phyloP scores from a whole-genome alignment of 1,140 invertebrate species.

The Drosophila ironensis region DNA sequence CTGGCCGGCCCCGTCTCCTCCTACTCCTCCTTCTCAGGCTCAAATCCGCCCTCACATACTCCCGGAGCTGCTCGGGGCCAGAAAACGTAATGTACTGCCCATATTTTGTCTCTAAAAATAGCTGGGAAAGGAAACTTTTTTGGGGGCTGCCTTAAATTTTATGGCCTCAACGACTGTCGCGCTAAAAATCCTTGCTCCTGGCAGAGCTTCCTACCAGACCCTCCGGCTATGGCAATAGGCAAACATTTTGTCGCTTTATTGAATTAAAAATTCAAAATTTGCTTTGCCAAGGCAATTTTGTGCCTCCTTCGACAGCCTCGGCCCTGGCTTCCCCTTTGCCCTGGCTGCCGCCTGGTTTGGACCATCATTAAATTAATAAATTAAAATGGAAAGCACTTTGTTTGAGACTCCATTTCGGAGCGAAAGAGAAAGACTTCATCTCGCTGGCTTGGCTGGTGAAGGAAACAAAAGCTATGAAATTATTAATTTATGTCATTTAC shows the following conservation, averaged over 20 bases:
- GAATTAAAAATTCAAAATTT: slow-evolving; percentile 76
- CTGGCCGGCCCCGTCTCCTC: slow-evolving; percentile 2
- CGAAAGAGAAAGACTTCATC: background rate
- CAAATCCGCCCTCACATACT: slow-evolving; percentile 23
- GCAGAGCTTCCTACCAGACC: background rate
- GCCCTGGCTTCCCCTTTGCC: slow-evolving; percentile 4
- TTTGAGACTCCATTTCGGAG: slow-evolving; percentile 42
- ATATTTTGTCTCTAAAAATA: slow-evolving; percentile 54
- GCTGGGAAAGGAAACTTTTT: slow-evolving; percentile 32
- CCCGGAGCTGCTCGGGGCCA: background rate
- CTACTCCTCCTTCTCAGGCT: slow-evolving; percentile 1
- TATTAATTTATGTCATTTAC: slow-evolving; percentile 77
- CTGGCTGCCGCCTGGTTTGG: slow-evolving; percentile 9
- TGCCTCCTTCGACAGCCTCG: slow-evolving; percentile 3
- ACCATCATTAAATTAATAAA: slow-evolving; percentile 76
- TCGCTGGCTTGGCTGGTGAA: background rate
- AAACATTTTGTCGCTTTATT: slow-evolving; percentile 73
- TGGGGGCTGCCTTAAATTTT: slow-evolving; percentile 55
- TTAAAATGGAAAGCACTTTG: slow-evolving; percentile 79
- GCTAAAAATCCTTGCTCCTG: slow-evolving; percentile 55
- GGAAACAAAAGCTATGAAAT: slow-evolving; percentile 57
- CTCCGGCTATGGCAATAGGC: slow-evolving; percentile 52
- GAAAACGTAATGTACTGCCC: slow-evolving; percentile 53
- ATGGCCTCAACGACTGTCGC: slow-evolving; percentile 67
- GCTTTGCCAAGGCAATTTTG: slow-evolving; percentile 36